Evolutionary conservation across 2,113 vertebrate genomes (phyloP), one percentile per base, ranked within the genome.

Genomic region (Dolichotis patagonum): DNA sequence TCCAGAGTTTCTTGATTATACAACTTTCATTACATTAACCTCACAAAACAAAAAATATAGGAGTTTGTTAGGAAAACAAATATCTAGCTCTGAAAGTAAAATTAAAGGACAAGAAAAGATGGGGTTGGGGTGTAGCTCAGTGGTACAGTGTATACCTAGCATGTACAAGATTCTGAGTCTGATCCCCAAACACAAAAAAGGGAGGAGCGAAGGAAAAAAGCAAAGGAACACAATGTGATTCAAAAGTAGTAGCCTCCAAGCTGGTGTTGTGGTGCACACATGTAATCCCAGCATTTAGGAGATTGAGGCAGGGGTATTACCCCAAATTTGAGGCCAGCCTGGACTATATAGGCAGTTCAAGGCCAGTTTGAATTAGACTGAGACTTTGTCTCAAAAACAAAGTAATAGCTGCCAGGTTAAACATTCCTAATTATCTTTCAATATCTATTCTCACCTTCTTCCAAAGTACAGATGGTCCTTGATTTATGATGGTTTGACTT

Each of bases 51-150:
- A 85, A 92, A 81, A 75, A 89, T 17, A 89, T 49, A 88, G 35
- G 41, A 69, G 3, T 86, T 89, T 96, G 24, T 69, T 82, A 94
- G 54, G 41, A n/a, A 94, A 96, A 80, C 1, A 71, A 94, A 77
- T 54, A 46, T 8, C 60, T 87, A 38, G 4, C 3, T 73, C 46
- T 90, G 86, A 97, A 94, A 89, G 19, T 35, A 90, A 96, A 94
- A 85, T 78, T 80, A 71, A 94, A 81, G 71, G 35, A 92, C 91
- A 84, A 92, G 46, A 35, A 92, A 92, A 49, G 46, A 86, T 52
- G 46, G 71, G 32, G 1, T n/a, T 62, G 19, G 41, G 12, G 16
- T n/a, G 1, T 71, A 83, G 38, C n/a, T 65, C 52, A 43, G n/a
- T 30, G 49, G 35, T 52, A 85, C 5, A 85, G 62, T 65, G 43